Evolutionary conservation across 1,140 invertebrate species (phyloP).

Genomic region (Drosophila sechellia): DNA sequence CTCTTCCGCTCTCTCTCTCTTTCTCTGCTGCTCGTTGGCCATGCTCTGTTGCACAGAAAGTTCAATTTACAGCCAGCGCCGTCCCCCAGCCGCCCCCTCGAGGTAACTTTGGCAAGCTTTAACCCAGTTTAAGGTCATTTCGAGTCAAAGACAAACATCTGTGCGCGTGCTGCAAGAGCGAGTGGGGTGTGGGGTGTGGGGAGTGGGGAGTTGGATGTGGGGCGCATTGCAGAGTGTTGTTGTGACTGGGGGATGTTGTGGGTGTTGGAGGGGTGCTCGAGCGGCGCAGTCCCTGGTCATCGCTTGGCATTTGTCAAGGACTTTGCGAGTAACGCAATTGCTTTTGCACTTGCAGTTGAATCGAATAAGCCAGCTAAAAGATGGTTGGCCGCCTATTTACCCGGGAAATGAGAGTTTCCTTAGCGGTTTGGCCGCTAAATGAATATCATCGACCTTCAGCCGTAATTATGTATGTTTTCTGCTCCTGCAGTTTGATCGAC

Average conservation of each 20-base stretch:
- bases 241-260: neutral
- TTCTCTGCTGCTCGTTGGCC: conserved; percentile 8
- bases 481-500: neutral
- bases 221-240: conserved; percentile 33
- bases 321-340: conserved; percentile 41
- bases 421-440: too few species aligned
- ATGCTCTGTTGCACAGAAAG: conserved; percentile 76
- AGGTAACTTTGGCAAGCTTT: conserved; percentile 72
- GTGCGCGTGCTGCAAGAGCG: conserved; percentile 12
- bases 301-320: conserved; percentile 67
- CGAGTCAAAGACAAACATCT: conserved; percentile 76
- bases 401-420: conserved; percentile 8
- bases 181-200: neutral
- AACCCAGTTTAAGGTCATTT: conserved; percentile 82
- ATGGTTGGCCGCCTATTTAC: neutral
- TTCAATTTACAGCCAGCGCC: conserved; percentile 56
- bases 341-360: conserved; percentile 5
- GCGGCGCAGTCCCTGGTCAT: conserved; percentile 29
- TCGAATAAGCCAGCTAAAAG: conserved; percentile 17
- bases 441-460: neutral
- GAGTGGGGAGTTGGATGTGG: neutral
- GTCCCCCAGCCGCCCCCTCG: conserved; percentile 14
- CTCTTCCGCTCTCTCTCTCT: neutral
- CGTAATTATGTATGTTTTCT: neutral
- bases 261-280: neutral